phyloP scores from a whole-genome alignment of 2,113 vertebrate genomes.

The Sceloporus tristichus region DNA sequence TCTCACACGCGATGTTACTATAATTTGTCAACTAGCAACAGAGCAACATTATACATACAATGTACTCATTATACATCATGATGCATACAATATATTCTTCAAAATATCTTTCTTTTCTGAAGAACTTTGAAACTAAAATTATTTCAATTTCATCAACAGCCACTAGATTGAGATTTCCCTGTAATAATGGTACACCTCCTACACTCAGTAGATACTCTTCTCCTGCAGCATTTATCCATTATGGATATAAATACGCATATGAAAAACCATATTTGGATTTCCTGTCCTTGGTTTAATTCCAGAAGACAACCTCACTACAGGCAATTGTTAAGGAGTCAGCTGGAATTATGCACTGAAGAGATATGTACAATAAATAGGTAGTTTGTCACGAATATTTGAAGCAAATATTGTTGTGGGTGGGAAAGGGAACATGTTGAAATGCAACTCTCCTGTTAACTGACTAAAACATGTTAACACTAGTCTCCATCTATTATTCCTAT shows the following conservation, averaged over 20 bases:
- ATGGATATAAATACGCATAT: background rate
- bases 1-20: background rate
- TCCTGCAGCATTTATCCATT: background rate
- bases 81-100: background rate
- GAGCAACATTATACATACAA: background rate
- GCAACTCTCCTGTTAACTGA: background rate
- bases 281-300: too few relatives aligned
- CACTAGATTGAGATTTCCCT: background rate
- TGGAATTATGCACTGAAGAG: background rate
- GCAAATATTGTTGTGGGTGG: background rate
- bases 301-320: background rate
- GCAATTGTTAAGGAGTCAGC: background rate
- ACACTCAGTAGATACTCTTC: background rate
- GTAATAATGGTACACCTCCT: background rate
- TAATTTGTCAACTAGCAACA: background rate
- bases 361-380: background rate
- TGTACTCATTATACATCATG: background rate
- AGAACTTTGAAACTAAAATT: background rate
- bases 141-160: background rate
- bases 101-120: background rate
- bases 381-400: background rate
- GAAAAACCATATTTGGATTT: background rate
- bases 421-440: background rate
- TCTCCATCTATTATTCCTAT: background rate
- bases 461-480: too few relatives aligned